These are phyloP conservation scores for Drosophila neocordata DNA, from an alignment of 1,140 invertebrate species.

Conservation along the genomic window DNA sequence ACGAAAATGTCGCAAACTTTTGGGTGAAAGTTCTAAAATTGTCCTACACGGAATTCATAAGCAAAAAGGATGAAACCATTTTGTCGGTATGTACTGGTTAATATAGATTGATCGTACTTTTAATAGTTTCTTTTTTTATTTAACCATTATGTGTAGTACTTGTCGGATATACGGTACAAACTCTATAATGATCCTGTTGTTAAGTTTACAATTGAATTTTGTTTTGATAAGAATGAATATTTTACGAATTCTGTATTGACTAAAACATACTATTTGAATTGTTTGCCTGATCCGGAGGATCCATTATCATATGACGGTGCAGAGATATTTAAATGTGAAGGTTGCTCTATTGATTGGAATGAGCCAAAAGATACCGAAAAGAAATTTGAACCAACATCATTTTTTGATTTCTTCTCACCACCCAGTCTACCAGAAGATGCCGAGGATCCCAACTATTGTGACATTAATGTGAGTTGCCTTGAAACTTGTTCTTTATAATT, in stretches of 20 bases:
- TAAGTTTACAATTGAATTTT: constrained; percentile 92
- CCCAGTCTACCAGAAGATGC: constrained; percentile 83
- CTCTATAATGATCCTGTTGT: constrained; percentile 55
- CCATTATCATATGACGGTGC: constrained; percentile 96
- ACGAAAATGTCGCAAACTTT: constrained; percentile 91
- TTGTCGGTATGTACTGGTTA: constrained; percentile 84
- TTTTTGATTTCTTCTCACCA: constrained; percentile 97
- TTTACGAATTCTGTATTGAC: constrained; percentile 93
- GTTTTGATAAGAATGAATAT: constrained; percentile 94
- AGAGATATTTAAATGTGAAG: constrained; percentile 93
- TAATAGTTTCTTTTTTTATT: background rate
- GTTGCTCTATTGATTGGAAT: constrained; percentile 83
- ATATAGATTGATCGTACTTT: background rate
- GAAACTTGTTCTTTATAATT: no score
- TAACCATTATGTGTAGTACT: constrained; percentile 6
- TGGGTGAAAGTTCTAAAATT: constrained; percentile 96
- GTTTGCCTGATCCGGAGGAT: constrained; percentile 90
- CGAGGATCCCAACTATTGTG: constrained; percentile 59
- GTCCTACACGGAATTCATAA: constrained; percentile 87
- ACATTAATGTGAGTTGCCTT: constrained; percentile 69
- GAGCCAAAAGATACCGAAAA: constrained; percentile 92
- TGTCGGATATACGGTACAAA: constrained; percentile 60
- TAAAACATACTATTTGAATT: constrained; percentile 95
- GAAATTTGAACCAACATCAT: constrained; percentile 88
- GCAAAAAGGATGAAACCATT: constrained; percentile 93